A percentile compares a stretch with the other conserved stretches of the same genome.
Evolutionary conservation across 2,888 invertebrate genomes (phyloP).

Genomic region (Tenthredo mesomela): DNA sequence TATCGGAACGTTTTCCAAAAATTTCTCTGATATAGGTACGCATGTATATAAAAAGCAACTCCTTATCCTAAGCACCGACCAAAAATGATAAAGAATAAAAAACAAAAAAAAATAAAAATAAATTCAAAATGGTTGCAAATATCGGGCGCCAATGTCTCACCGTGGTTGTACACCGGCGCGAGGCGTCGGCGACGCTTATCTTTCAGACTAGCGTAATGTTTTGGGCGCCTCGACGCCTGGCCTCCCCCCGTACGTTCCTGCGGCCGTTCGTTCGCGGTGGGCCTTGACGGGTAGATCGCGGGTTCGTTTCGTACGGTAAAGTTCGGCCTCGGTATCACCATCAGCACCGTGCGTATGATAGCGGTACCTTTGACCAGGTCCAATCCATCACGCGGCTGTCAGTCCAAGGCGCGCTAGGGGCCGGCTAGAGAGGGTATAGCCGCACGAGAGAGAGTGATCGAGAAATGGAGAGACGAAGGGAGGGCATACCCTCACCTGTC

Average conservation of each 20-base stretch:
- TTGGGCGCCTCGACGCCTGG: conserved; percentile 44
- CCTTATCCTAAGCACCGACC: not conserved
- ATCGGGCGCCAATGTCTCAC: not conserved
- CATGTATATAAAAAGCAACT: not conserved
- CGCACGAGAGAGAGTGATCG: not conserved
- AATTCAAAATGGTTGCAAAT: conserved; percentile 4
- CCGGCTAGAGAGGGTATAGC: conserved; percentile 35
- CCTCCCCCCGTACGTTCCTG: not conserved
- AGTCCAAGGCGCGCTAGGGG: conserved; percentile 55
- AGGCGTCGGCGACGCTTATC: conserved; percentile 47
- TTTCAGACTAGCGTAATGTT: conserved; percentile 45
- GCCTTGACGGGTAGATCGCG: conserved; percentile 39
- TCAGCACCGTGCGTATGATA: conserved; percentile 62
- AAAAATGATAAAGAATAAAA: not conserved
- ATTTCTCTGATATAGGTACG: not conserved
- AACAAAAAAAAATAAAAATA: not conserved
- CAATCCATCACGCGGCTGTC: conserved; percentile 70
- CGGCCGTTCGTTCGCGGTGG: conserved; percentile 14
- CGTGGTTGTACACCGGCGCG: not conserved
- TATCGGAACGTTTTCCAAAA: not conserved
- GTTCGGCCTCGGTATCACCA: conserved; percentile 49
- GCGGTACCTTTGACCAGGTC: conserved; percentile 68
- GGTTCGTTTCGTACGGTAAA: conserved; percentile 15
- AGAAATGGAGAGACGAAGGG: not conserved
- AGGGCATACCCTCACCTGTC: conserved; percentile 65